These are phyloP conservation scores for Edolisoma coerulescens DNA, from an alignment of 2,113 vertebrate genomes.

Conservation along the genomic window DNA sequence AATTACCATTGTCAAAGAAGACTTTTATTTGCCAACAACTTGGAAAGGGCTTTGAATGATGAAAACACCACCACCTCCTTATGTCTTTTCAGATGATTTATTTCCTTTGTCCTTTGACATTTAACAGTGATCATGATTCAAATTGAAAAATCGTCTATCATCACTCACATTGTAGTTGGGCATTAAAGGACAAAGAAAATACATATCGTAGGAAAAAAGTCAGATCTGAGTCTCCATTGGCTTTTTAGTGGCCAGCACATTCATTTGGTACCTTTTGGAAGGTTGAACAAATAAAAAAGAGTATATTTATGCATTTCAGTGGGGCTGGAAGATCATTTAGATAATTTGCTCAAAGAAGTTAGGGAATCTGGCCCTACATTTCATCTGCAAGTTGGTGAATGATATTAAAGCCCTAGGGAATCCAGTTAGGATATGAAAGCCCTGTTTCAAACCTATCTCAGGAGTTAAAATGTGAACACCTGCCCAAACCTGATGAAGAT, in stretches of 20 bases:
- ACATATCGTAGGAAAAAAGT: background rate
- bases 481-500: background rate
- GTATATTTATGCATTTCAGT: background rate
- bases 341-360: background rate
- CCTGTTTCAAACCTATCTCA: background rate
- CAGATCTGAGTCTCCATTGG: background rate
- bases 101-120: constrained; percentile 42
- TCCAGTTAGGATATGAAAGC: background rate
- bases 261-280: background rate
- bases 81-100: constrained; percentile 48
- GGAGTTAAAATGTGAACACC: background rate
- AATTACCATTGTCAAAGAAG: background rate
- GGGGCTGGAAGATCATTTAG: background rate
- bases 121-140: constrained; percentile 41
- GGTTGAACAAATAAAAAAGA: background rate
- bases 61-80: background rate
- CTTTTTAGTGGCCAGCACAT: background rate
- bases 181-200: constrained; percentile 45
- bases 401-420: background rate
- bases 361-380: background rate
- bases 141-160: constrained; percentile 46
- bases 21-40: constrained; percentile 8
- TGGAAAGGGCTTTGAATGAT: constrained; percentile 11
- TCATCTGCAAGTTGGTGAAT: background rate
- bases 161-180: background rate